Percentiles rank a stretch among this genome's conserved stretches.
Conservation (phyloP, 2,113 vertebrate genomes). For the Apeltes quadracus region DNA sequence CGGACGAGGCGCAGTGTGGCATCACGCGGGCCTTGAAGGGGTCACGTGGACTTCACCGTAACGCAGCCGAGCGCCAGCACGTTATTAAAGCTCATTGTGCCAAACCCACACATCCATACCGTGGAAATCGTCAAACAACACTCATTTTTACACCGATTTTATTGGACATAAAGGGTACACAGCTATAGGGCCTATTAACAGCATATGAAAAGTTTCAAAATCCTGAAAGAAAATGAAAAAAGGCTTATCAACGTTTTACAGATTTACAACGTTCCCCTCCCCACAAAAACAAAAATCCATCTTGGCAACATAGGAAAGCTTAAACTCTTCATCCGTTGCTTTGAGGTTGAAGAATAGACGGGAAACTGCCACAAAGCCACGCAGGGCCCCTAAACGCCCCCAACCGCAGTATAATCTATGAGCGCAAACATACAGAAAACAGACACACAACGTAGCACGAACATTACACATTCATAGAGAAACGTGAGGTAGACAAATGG, state of each 20-base stretch:
- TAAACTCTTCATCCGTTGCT: constrained; percentile 32
- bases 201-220: constrained; percentile 50
- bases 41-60: constrained; percentile 52
- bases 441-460: constrained; percentile 51
- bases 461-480: constrained; percentile 59
- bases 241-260: constrained; percentile 9
- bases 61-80: constrained; percentile 51
- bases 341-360: constrained; percentile 10
- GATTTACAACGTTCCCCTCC: constrained; percentile 16
- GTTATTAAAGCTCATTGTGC: constrained; percentile 55
- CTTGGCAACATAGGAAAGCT: constrained; percentile 10
- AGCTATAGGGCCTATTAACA: constrained; percentile 78
- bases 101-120: neutral
- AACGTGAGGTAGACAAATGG: constrained; percentile 92
- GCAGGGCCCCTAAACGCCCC: neutral
- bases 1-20: neutral
- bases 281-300: constrained; percentile 3
- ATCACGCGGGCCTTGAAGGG: constrained; percentile 28
- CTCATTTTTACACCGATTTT: constrained; percentile 63
- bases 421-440: constrained; percentile 26
- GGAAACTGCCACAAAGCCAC: constrained; percentile 21
- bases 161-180: constrained; percentile 73
- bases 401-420: constrained; percentile 6
- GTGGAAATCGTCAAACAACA: constrained; percentile 9
- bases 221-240: constrained; percentile 17